Evolutionary conservation across 2,113 vertebrate species (phyloP), one percentile per base, ranked within the genome.

Genomic region (Nanger granti): DNA sequence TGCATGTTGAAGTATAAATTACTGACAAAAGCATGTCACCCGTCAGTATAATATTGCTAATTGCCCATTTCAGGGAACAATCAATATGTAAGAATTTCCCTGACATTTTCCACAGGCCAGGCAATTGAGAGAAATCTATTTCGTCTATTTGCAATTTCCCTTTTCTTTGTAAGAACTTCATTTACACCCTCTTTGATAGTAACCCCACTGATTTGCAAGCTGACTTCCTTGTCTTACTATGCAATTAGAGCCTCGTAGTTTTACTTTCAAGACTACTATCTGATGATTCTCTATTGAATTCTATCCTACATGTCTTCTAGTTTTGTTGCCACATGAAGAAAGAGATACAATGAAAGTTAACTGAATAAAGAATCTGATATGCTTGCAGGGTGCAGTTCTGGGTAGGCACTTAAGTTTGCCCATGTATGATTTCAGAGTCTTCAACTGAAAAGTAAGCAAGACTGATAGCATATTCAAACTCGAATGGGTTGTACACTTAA

Each of bases 61-160:
- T 92, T 95, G 94, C 92, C 49, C 34, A 82, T 97, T 97, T 96
- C 44, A 87, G 93, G 89, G 15, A 85, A 60, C 17, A 47, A 95
- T 62, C 59, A 47, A 94, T 95, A 37, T 82, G 3, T 47, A 73
- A 41, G 55, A 93, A 97, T 87, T 93, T 94, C 66, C 10, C 54
- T 98, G 95, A 97, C 93, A 97, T 97, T 96, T 97, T 94, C 93
- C 60, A 85, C 97, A 87, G 89, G 93, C 91, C 93, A 95, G 7
- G 82, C 44, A 97, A 96, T 91, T 64, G 76, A 91, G 44, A 64
- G 52, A 93, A 94, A 87, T 95, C 94, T 89, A 87, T 76, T 94
- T 95, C 52, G 24, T 66, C 37, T 93, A n/a, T 93, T 85, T 90
- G 17, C 13, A 76, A 60, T 97, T 89, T 95, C 55, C 37, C 59